These are phyloP conservation scores for Bombus affinis DNA, from an alignment of 1,140 invertebrate genomes.

Conservation along the genomic window DNA sequence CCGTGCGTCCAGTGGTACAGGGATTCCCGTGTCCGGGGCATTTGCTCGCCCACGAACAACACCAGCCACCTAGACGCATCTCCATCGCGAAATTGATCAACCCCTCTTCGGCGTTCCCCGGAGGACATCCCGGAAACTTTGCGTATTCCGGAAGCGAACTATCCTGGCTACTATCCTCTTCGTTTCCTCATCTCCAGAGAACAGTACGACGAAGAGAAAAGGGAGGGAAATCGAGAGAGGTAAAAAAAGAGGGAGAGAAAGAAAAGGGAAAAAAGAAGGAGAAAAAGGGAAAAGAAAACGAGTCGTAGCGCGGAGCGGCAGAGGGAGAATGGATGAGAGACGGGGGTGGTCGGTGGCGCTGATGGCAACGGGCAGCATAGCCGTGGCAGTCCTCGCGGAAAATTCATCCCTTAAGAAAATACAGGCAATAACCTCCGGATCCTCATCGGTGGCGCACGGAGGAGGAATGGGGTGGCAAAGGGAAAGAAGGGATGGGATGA, in stretches of 20 bases:
- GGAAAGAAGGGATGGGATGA: constrained; percentile 26
- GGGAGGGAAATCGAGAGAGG: background rate
- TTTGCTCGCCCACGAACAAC: constrained; percentile 47
- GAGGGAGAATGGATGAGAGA: background rate
- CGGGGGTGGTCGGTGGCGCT: constrained; percentile 14
- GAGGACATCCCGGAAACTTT: constrained; percentile 56
- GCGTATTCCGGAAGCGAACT: constrained; percentile 51
- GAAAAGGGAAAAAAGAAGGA: too few species aligned
- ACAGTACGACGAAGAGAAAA: background rate
- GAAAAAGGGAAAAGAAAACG: background rate
- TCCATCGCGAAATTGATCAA: constrained; percentile 65
- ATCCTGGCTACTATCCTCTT: constrained; percentile 5
- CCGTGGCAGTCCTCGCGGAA: constrained; percentile 61
- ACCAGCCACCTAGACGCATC: constrained; percentile 42
- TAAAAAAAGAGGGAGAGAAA: too few species aligned
- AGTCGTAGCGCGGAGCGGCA: background rate
- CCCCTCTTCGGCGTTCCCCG: constrained; percentile 29
- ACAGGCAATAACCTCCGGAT: constrained; percentile 80
- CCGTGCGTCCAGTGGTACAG: background rate
- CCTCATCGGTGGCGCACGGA: constrained; percentile 68
- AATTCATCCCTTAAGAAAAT: constrained; percentile 81
- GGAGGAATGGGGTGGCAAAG: constrained; percentile 6
- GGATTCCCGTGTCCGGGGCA: constrained; percentile 29
- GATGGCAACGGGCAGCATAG: constrained; percentile 37
- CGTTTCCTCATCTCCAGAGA: background rate